These are phyloP conservation scores for Sinohyriopsis cumingii DNA, from an alignment of 2,888 invertebrate species.

Conservation along the genomic window DNA sequence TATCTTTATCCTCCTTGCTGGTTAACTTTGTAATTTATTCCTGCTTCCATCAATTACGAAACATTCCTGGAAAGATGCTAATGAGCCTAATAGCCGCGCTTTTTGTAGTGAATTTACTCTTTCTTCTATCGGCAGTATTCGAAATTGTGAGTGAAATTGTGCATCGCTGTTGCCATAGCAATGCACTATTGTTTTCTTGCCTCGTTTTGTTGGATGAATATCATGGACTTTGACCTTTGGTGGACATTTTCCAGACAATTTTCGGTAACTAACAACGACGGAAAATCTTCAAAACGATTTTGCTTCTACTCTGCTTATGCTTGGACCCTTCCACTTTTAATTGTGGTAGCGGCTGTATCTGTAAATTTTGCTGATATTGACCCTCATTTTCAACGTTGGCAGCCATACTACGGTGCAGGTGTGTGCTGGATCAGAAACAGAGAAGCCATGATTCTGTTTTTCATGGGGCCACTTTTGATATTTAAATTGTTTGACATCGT, in stretches of 20 bases:
- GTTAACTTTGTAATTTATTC: conserved; percentile 73
- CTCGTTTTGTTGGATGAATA: conserved; percentile 76
- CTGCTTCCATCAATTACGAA: conserved; percentile 73
- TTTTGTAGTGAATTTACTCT: conserved; percentile 73
- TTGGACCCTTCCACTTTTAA: conserved; percentile 69
- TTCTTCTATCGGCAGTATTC: conserved; percentile 72
- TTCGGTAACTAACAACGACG: conserved; percentile 40
- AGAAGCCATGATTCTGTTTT: conserved; percentile 75
- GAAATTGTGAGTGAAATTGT: conserved; percentile 11
- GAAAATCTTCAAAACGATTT: conserved; percentile 40
- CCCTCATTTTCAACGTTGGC: conserved; percentile 40
- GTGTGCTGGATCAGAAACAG: conserved; percentile 76
- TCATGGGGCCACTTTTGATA: conserved; percentile 75
- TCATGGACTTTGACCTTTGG: too few relatives aligned
- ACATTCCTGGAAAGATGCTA: conserved; percentile 75
- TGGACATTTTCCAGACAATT: too few relatives aligned
- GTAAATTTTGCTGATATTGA: conserved; percentile 72
- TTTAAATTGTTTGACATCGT: conserved; percentile 74
- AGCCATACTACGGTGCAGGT: conserved; percentile 73
- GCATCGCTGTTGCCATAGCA: conserved; percentile 68
- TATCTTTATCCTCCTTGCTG: conserved; percentile 73
- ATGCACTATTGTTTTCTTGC: conserved; percentile 75
- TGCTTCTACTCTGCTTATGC: conserved; percentile 67
- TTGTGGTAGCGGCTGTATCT: conserved; percentile 60
- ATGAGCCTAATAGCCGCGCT: conserved; percentile 74